Evolutionary conservation across 2,797 vertebrate species (phyloP), one percentile per base, ranked within the genome.

Genomic region (Caiman crocodilus): DNA sequence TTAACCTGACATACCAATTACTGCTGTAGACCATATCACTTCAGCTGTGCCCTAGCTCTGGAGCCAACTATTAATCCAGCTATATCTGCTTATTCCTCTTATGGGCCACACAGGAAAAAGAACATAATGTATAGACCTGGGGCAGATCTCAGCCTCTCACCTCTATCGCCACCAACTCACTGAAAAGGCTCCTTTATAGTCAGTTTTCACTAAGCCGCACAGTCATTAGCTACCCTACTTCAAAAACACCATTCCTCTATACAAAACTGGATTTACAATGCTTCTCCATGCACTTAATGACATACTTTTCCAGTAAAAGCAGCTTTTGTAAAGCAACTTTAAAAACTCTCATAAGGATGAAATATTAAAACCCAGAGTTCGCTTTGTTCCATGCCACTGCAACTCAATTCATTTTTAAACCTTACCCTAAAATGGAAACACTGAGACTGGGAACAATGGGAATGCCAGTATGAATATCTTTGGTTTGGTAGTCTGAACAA

Each of bases 1-100:
- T 74, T 79, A 82, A 76, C 73, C 77, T 64, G 58, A 67, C 4
- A 16, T 84, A 82, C 67, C 90, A 84, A 7, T 76, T 93, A 71
- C 76, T 56, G 60, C 85, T 87, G 69, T 20, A 23, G 78, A 79
- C 71, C 94, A 79, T 28, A 71, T 18, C 90, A 89, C 61, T 57
- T 87, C 58, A 23, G 71, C 85, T 71, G 85, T 50, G 80, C 71
- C 79, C 30, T 30, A 64, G 78, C 80, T 83, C 12, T 16, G 13
- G 50, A 87, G 80, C 64, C 69, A 30, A 84, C 83, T 77, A 57
- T 35, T 90, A 79, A 60, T 84, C 90, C 77, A 7, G 50, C 83
- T 63, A 79, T 1, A 14, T 3, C 75, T 17, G 12, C 77, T 55
- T 69, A 14, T 88, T 92, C 73, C 65, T 18, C 59, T 73, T 58